Conservation (phyloP, 64 coral and sea anemone genomes). For the Stichodactyla mertensii region DNA sequence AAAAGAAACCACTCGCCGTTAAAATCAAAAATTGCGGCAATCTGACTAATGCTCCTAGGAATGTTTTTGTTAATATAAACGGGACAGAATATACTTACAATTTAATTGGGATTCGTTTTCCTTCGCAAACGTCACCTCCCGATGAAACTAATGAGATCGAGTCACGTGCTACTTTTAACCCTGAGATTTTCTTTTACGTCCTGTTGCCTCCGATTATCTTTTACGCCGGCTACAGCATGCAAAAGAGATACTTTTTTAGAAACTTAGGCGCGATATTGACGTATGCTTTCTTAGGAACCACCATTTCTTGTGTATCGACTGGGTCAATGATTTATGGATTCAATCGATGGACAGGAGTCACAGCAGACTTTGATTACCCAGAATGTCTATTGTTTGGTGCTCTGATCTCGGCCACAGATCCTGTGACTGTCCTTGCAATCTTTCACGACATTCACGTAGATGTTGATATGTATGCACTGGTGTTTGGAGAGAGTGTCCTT, state of each 20-base stretch:
- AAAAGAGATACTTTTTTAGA: constrained; percentile 94
- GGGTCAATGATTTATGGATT: constrained; percentile 87
- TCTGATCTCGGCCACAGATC: constrained; percentile 89
- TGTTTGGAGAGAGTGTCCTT: constrained; percentile 93
- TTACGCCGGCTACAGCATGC: constrained; percentile 93
- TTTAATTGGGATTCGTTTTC: constrained; percentile 86
- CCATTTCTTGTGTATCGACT: constrained; percentile 79
- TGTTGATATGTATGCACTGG: constrained; percentile 88
- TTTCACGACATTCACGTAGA: constrained; percentile 93
- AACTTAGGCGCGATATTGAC: constrained; percentile 95
- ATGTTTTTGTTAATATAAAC: constrained; percentile 87
- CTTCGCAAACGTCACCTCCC: constrained; percentile 48
- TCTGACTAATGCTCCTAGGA: constrained; percentile 78
- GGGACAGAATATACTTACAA: constrained; percentile 92
- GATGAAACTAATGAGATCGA: constrained; percentile 90
- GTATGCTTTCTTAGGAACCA: constrained; percentile 95
- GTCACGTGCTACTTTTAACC: constrained; percentile 86
- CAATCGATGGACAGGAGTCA: constrained; percentile 78
- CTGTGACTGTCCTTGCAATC: constrained; percentile 88
- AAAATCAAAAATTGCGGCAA: constrained; percentile 93
- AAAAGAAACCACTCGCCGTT: constrained; percentile 77
- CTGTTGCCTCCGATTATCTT: constrained; percentile 91
- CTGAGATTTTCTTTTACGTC: constrained; percentile 97
- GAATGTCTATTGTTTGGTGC: constrained; percentile 96
- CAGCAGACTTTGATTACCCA: constrained; percentile 78